phyloP scores from a whole-genome alignment of 2,888 invertebrate genomes.

The Ophion slaviceki region DNA sequence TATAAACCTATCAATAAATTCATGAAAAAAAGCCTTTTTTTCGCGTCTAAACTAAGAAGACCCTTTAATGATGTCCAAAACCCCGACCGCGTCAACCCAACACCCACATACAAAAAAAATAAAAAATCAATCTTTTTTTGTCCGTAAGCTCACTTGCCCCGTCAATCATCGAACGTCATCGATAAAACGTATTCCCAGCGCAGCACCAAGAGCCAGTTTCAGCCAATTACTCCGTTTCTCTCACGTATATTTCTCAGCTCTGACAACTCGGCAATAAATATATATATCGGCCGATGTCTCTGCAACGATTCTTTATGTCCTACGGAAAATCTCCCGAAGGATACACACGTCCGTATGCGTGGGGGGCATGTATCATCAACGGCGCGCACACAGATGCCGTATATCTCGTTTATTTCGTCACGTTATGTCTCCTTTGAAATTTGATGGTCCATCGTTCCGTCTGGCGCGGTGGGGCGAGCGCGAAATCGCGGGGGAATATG shows the following conservation, averaged over 20 bases:
- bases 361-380: not conserved
- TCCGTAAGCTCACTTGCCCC: too few relatives aligned
- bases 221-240: conserved; percentile 2
- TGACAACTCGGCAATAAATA: not conserved
- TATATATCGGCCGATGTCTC: conserved; percentile 14
- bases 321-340: conserved; percentile 18
- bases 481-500: conserved; percentile 42
- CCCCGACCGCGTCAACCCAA: too few relatives aligned
- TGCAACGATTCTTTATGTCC: not conserved
- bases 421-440: conserved; percentile 55
- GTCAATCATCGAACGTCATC: not conserved
- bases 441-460: conserved; percentile 60
- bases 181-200: not conserved
- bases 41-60: too few relatives aligned
- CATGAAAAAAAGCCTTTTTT: too few relatives aligned
- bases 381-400: not conserved
- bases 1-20: too few relatives aligned
- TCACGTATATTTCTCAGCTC: not conserved
- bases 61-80: too few relatives aligned
- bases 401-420: conserved; percentile 39
- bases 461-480: not conserved
- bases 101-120: too few relatives aligned
- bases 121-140: too few relatives aligned
- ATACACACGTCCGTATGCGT: not conserved
- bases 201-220: not conserved